These are phyloP conservation scores for Drosophila greeni DNA, from an alignment of 2,888 invertebrate species.

Conservation along the genomic window DNA sequence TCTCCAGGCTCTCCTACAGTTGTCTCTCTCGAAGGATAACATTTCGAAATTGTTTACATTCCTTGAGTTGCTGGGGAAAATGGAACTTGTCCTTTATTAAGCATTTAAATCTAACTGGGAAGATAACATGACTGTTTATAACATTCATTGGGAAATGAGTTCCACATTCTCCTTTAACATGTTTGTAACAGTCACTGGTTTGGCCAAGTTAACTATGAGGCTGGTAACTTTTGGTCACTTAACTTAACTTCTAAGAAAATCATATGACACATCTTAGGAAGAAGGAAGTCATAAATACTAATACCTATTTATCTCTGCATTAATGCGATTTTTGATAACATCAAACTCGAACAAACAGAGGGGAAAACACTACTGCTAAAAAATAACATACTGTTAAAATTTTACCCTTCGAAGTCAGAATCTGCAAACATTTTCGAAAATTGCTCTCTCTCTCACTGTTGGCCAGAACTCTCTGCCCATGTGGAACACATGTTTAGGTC, in stretches of 20 bases:
- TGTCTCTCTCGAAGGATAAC: slow-evolving; percentile 3
- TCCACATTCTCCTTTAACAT: slow-evolving; percentile 2
- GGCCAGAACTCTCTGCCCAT: background rate
- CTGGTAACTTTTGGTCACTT: too few species aligned
- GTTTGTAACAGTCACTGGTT: background rate
- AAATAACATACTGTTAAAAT: background rate
- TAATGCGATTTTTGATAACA: background rate
- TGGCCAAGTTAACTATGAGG: too few species aligned
- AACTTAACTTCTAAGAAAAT: too few species aligned
- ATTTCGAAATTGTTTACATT: slow-evolving; percentile 1
- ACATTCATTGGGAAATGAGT: background rate
- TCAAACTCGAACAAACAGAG: background rate
- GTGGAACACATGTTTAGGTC: slow-evolving; percentile 21
- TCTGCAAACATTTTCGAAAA: slow-evolving; percentile 1
- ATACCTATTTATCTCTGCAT: background rate
- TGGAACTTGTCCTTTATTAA: background rate
- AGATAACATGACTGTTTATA: background rate
- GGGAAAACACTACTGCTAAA: background rate
- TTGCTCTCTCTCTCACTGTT: background rate
- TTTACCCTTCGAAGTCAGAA: background rate
- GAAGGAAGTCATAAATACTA: background rate
- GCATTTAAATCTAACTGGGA: background rate
- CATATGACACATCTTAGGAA: background rate
- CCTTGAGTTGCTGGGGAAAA: background rate
- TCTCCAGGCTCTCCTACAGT: background rate